Evolutionary conservation across 2,113 vertebrate genomes (phyloP), one percentile per base, ranked within the genome.

Genomic region (Fregata magnificens): DNA sequence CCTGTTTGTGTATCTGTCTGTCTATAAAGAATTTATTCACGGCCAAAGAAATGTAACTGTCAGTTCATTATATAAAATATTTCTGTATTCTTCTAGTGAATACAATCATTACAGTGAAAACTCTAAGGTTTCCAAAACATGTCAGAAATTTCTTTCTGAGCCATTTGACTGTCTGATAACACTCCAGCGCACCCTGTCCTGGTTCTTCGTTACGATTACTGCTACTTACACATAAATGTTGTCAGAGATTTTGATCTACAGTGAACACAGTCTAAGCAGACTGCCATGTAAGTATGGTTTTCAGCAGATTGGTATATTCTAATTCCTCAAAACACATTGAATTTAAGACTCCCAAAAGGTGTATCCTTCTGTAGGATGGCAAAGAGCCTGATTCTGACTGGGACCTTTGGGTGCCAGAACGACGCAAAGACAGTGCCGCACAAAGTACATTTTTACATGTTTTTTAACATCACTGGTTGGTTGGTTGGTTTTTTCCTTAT

Each of bases 261-360:
- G 62, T 42, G 32, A 53, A 36, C 5, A 8, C 10, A 74, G 32
- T 18, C 36, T 66, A 47, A 69, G 29, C 42, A 74, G 25, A 34
- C 31, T 86, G 29, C 6, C 0, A 0, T 13, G 28, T 49, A 72
- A 66, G n/a, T 47, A 56, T 29, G 45, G 29, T 45, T 77, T 83
- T 83, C 79, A 40, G 50, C 24, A 69, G 20, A 45, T 2, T 49
- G 4, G 3, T 42, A 5, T 52, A 40, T 19, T 84, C 14, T 53
- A 58, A 40, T 66, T 89, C 36, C 31, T 78, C 7, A 91, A 65
- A 94, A 52, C 31, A 31, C 14, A 19, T 10, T 58, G n/a, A 70
- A 36, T 73, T 93, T 73, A 73, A 52, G 34, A 53, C 5, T 78
- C 21, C 7, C 16, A 42, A 16, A 53, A 45, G 17, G 0, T 49